A percentile compares a stretch with the other conserved stretches of the same genome.
Evolutionary conservation across 2,888 invertebrate species (phyloP).

Genomic region (Diploptera punctata): DNA sequence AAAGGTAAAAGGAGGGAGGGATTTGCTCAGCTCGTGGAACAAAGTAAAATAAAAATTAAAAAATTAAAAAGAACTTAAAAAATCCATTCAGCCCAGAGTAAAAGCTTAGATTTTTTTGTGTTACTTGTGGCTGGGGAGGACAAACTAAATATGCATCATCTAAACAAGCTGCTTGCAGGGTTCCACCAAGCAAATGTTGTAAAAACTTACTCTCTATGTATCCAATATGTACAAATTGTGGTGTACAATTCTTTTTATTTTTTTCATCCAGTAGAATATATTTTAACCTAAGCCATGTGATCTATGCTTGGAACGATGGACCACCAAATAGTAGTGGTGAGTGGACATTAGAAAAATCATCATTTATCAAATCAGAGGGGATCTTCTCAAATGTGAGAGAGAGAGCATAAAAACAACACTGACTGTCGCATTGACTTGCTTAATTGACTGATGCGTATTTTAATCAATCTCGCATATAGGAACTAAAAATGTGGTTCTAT

Average conservation of each 20-base stretch:
- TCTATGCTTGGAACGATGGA: constrained; percentile 33
- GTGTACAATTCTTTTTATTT: constrained; percentile 37
- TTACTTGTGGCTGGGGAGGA: constrained; percentile 40
- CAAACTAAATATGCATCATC: constrained; percentile 40
- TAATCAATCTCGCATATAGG: constrained; percentile 31
- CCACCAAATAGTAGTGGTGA: constrained; percentile 35
- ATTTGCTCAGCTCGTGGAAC: not conserved
- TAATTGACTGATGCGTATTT: constrained; percentile 35
- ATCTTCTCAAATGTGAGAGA: constrained; percentile 29
- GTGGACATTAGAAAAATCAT: constrained; percentile 39
- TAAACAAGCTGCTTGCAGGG: constrained; percentile 44
- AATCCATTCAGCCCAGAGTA: constrained; percentile 28
- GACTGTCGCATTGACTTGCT: not conserved
- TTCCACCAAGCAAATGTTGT: constrained; percentile 39
- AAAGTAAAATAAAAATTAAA: constrained; percentile 16
- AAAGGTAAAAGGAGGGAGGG: not conserved
- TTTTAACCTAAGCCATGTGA: constrained; percentile 34
- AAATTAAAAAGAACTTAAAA: not conserved
- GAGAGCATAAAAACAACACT: not conserved
- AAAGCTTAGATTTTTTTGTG: constrained; percentile 16
- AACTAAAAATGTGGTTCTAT: constrained; percentile 32
- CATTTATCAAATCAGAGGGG: constrained; percentile 33
- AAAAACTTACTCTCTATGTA: constrained; percentile 39
- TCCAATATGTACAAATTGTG: constrained; percentile 40
- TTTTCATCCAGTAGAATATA: constrained; percentile 30